Evolutionary conservation across 2,113 vertebrate genomes (phyloP), one percentile per base, ranked within the genome.

Genomic region (Channa maculata): DNA sequence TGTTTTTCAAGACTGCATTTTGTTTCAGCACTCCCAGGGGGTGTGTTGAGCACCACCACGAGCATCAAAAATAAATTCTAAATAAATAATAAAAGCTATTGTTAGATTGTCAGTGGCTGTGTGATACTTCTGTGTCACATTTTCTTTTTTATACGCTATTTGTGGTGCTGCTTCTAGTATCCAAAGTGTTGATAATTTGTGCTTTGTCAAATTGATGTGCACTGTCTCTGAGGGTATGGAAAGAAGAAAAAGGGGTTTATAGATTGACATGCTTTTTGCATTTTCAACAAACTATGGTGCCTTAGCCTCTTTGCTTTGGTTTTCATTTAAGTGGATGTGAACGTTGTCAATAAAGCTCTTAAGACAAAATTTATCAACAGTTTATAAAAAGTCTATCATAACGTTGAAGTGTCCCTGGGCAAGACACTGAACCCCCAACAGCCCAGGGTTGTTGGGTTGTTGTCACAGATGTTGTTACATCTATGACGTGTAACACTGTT

Each of bases 1-100:
- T 59, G 13, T 65, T 80, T 85, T 67, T 76, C 59, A 63, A 55
- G 63, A 73, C 62, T 34, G n/a, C 53, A 66, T 52, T 65, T 77
- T 71, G 60, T 62, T 83, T 65, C 65, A 80, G 46, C 65, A 13
- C 52, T 54, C 52, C 59, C 38, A 14, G 7, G 3, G 14, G 51
- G 33, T 33, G 15, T 55, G 44, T 8, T 14, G 37, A 45, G 49
- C 55, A 64, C 6, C 39, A 15, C 51, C 59, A 2, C 57, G 54
- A 34, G 10, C 58, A 72, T 54, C 53, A 46, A 57, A 70, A n/a
- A 8, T 62, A 11, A 76, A 52, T 34, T 12, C 34, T 76, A n/a
- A 62, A 63, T 58, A 36, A 55, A 58, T 41, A 61, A 68, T 7
- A 50, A 11, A 44, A 73, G 49, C 33, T 3, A 44, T 49, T 69